Percentiles rank a stretch among this genome's conserved stretches.
Conservation (phyloP, 2,888 invertebrate genomes). For the Minunthozetes semirufus region DNA sequence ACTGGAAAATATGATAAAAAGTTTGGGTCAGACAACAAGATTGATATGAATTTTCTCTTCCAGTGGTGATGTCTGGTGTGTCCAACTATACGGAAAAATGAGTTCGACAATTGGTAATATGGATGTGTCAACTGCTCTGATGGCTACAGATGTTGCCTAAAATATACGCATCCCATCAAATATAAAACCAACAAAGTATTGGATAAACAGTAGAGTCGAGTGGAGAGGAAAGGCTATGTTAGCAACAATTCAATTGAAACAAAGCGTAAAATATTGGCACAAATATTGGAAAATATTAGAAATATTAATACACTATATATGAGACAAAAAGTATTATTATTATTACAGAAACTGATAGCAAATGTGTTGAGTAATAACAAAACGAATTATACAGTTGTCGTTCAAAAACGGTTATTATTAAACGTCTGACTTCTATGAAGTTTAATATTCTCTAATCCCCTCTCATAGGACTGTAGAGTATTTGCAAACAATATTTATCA, state of each 20-base stretch:
- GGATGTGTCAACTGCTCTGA: background rate
- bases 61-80: background rate
- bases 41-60: conserved; percentile 3
- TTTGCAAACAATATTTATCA: too few relatives aligned
- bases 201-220: background rate
- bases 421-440: background rate
- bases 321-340: background rate
- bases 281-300: background rate
- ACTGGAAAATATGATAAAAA: background rate
- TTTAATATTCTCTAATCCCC: too few relatives aligned
- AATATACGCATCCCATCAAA: conserved; percentile 12
- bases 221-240: conserved; percentile 1
- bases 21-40: background rate
- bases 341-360: background rate
- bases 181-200: conserved; percentile 8
- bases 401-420: background rate
- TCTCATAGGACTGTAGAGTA: too few relatives aligned
- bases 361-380: background rate
- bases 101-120: conserved; percentile 13
- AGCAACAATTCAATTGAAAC: conserved; percentile 2
- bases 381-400: conserved; percentile 7
- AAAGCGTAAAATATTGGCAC: background rate
- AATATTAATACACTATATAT: conserved; percentile 5
- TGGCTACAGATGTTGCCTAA: conserved; percentile 20
- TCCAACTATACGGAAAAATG: background rate